A percentile compares a stretch with the other conserved stretches of the same genome.
Conservation (phyloP, 2,797 vertebrate genomes). For the Arrhamphus sclerolepis region DNA sequence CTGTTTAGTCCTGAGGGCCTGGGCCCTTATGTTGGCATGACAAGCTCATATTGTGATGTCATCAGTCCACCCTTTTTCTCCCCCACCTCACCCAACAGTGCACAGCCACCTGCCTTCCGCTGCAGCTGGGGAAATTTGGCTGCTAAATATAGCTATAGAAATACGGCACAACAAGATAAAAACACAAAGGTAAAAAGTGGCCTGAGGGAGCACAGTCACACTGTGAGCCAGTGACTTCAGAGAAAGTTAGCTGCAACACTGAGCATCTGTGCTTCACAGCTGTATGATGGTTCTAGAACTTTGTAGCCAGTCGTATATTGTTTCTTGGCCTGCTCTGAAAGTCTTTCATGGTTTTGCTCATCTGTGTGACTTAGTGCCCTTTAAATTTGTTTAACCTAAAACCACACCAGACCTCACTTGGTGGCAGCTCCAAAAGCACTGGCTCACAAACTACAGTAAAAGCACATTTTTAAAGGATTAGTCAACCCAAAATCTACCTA, state of each 20-base stretch:
- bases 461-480: neutral
- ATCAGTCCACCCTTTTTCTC: constrained; percentile 31
- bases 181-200: constrained; percentile 68
- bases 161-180: constrained; percentile 70
- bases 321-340: constrained; percentile 41
- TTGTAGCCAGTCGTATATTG: constrained; percentile 43
- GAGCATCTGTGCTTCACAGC: constrained; percentile 61
- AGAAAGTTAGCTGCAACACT: constrained; percentile 54
- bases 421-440: neutral
- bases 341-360: constrained; percentile 55
- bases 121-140: constrained; percentile 75
- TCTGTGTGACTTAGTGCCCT: constrained; percentile 45
- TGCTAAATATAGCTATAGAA: constrained; percentile 75
- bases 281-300: constrained; percentile 61
- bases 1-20: constrained; percentile 58
- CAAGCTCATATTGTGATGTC: constrained; percentile 78
- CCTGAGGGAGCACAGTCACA: constrained; percentile 50
- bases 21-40: constrained; percentile 65
- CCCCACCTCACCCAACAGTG: constrained; percentile 15
- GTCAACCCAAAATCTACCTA: no score
- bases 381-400: constrained; percentile 14
- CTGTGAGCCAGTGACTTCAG: constrained; percentile 57
- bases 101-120: constrained; percentile 77
- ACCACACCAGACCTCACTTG: constrained; percentile 5
- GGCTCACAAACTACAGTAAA: constrained; percentile 2